Evolutionary conservation across 2,113 vertebrate species (phyloP).

Genomic region (Anarhynchus alexandrinus): DNA sequence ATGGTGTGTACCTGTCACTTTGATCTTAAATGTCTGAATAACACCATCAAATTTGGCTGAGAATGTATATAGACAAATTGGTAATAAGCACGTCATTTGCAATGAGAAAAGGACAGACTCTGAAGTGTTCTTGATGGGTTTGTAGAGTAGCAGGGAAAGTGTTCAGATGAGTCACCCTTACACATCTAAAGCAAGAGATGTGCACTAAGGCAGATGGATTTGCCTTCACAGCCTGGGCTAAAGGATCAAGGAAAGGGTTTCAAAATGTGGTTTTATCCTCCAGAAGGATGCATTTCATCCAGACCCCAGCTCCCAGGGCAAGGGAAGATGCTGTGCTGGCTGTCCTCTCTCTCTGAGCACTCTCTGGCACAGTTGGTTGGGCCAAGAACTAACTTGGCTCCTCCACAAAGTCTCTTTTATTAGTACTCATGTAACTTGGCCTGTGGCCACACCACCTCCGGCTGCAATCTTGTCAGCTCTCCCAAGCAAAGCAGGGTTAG

Average conservation of each 20-base stretch:
- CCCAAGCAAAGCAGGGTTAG: constrained; percentile 31
- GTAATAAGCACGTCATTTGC: background rate
- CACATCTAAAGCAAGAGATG: background rate
- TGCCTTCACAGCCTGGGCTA: background rate
- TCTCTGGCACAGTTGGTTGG: constrained; percentile 27
- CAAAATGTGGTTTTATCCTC: background rate
- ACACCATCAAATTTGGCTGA: background rate
- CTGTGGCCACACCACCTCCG: constrained; percentile 42
- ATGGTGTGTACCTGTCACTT: background rate
- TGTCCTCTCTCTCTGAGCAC: background rate
- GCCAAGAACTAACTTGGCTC: constrained; percentile 59
- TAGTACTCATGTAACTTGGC: constrained; percentile 59
- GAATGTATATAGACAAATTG: background rate
- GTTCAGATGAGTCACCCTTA: background rate
- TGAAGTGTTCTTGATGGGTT: background rate
- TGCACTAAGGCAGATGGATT: background rate
- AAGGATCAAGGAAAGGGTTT: background rate
- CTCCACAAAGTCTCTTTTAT: constrained; percentile 67
- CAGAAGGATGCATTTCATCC: background rate
- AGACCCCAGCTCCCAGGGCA: background rate
- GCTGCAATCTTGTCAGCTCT: constrained; percentile 56
- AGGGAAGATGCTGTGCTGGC: constrained; percentile 44
- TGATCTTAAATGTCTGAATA: background rate
- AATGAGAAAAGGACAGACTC: background rate
- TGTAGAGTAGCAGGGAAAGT: background rate